These are phyloP conservation scores for Cheilosia vernalis DNA, from an alignment of 2,888 invertebrate genomes.

Conservation along the genomic window DNA sequence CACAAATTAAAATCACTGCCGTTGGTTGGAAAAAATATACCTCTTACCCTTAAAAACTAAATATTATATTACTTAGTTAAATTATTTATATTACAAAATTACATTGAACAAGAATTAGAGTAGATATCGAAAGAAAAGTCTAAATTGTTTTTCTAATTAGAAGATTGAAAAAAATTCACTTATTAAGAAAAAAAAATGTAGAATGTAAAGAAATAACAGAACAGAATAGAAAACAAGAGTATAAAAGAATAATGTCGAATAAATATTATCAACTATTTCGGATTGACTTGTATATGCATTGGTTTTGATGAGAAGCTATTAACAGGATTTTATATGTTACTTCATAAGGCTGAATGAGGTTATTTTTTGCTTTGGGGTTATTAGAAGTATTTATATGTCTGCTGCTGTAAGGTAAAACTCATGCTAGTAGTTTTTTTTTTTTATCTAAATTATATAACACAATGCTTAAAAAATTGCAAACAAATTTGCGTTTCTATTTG, in stretches of 20 bases:
- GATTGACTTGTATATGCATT: conserved; percentile 65
- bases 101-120: conserved; percentile 12
- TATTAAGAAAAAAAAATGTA: conserved; percentile 27
- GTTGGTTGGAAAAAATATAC: conserved; percentile 14
- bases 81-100: conserved; percentile 6
- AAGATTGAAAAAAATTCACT: not conserved
- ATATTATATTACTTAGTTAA: not conserved
- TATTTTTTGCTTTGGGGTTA: conserved; percentile 31
- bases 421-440: conserved; percentile 62
- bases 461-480: conserved; percentile 55
- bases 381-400: conserved; percentile 33
- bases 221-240: not conserved
- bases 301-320: conserved; percentile 59
- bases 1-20: conserved; percentile 7
- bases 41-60: conserved; percentile 43
- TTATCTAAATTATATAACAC: conserved; percentile 51
- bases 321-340: conserved; percentile 43
- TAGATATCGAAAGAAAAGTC: conserved; percentile 9
- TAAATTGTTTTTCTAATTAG: conserved; percentile 8
- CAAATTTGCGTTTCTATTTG: conserved; percentile 24
- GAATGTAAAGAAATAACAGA: conserved; percentile 9
- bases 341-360: conserved; percentile 52
- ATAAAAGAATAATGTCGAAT: conserved; percentile 25
- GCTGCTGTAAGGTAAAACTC: conserved; percentile 63
- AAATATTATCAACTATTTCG: conserved; percentile 49